These are phyloP conservation scores for Corythornis cristatus DNA, from an alignment of 2,113 vertebrate species.

Conservation along the genomic window DNA sequence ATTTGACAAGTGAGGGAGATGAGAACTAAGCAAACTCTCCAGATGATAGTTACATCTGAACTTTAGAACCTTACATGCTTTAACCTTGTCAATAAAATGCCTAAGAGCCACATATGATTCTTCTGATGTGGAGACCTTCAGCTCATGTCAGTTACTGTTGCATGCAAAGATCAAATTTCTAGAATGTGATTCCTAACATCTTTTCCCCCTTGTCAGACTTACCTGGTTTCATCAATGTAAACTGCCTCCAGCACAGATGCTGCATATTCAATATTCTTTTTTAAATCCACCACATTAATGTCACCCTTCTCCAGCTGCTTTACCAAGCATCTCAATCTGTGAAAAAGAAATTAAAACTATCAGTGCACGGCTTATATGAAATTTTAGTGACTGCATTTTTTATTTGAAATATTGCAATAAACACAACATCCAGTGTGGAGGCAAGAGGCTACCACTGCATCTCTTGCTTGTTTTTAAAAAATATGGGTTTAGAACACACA, in stretches of 20 bases:
- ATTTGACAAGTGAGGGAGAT: background rate
- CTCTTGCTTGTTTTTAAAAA: background rate
- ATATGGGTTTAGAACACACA: background rate
- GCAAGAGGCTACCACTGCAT: background rate
- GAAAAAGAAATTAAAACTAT: background rate
- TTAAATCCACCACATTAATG: conserved; percentile 90
- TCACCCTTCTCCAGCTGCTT: conserved; percentile 95
- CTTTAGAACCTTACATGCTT: background rate
- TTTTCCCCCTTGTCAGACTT: background rate
- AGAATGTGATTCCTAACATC: background rate
- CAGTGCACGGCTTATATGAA: background rate
- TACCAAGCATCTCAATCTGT: conserved; percentile 92
- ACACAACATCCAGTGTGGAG: background rate
- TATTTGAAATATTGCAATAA: background rate
- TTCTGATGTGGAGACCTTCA: background rate
- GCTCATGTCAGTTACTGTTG: background rate
- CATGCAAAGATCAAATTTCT: background rate
- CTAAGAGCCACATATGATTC: rapidly evolving
- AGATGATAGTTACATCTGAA: background rate
- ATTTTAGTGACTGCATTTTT: background rate
- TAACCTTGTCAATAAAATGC: background rate
- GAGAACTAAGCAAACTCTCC: background rate
- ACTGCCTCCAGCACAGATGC: conserved; percentile 93
- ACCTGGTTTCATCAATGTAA: conserved; percentile 98
- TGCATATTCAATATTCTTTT: conserved; percentile 95